Evolutionary conservation across 2,888 invertebrate species (phyloP), one percentile per base, ranked within the genome.

Genomic region (Latheticus oryzae): DNA sequence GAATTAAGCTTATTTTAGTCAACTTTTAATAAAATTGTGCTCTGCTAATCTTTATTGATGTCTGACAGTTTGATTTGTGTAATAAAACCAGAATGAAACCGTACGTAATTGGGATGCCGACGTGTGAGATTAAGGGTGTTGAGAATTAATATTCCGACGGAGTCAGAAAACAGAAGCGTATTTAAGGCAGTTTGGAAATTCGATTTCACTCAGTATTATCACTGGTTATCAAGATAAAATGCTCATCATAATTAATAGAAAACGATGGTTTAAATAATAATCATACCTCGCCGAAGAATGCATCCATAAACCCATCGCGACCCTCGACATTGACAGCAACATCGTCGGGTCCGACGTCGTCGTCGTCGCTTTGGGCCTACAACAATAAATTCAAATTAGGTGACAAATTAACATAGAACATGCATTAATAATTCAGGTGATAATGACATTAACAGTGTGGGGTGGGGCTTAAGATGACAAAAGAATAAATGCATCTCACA

Each of bases 261-360:
- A 26, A 26, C 8, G n/a, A n/a, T 9, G 5, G n/a, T n/a, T 13
- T 13, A n/a, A n/a, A n/a, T n/a, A n/a, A n/a, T n/a, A n/a, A n/a
- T n/a, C n/a, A n/a, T 79, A 95, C 95, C 90, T 98, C 98, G 81
- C 95, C 95, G 84, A 99, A 99, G 85, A 99, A 99, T 81, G 97
- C 97, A 80, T 98, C 97, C 97, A 99, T 98, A 84, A 95, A 97
- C 76, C 95, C 95, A 78, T 91, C 90, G 69, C 86, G 86, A 70
- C 90, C 91, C 80, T 96, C 96, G 77, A 96, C 93, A 79, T 90
- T 93, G 84, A 97, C 95, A 80, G 95, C 91, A 81, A 95, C 95
- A 80, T 96, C 96, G 82, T 95, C 95, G 68, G 91, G 90, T 70
- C 91, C 93, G 77, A 89, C 93, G 80, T 97, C 97, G 82, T 97